A percentile compares a stretch with the other conserved stretches of the same genome.
Evolutionary conservation across 2,113 vertebrate species (phyloP).

Genomic region (Muntiacus reevesi): DNA sequence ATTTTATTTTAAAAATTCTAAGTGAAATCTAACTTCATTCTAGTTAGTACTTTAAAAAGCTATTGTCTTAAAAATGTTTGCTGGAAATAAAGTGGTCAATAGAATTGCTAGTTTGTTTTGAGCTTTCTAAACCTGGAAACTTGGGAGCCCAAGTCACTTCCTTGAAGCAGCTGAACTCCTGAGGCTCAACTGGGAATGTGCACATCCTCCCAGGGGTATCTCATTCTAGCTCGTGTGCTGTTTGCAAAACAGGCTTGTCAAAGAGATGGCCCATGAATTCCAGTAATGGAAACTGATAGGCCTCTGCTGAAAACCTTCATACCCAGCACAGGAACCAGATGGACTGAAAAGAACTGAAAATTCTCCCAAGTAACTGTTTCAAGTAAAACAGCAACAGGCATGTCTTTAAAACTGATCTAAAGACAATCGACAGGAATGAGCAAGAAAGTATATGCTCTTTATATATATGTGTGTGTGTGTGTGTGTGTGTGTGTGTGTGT

Average conservation of each 20-base stretch:
- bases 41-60: neutral
- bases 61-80: neutral
- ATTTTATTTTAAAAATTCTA: conserved; percentile 21
- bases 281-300: neutral
- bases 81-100: neutral
- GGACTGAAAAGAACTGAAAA: neutral
- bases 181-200: neutral
- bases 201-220: neutral
- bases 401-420: neutral
- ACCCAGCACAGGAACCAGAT: neutral
- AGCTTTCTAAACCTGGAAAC: neutral
- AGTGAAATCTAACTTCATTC: neutral
- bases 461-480: neutral
- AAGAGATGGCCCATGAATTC: neutral
- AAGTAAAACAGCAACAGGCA: neutral
- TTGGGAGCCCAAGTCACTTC: neutral
- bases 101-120: conserved; percentile 30
- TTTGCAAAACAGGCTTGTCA: conserved; percentile 9
- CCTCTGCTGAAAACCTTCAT: conserved; percentile 21
- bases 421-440: neutral
- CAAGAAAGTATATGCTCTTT: neutral
- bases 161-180: neutral
- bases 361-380: neutral
- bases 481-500: accelerated
- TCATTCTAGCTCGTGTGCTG: neutral